Evolutionary conservation across 2,888 invertebrate genomes (phyloP), one percentile per base, ranked within the genome.

Genomic region (Aphidoletes aphidimyza): DNA sequence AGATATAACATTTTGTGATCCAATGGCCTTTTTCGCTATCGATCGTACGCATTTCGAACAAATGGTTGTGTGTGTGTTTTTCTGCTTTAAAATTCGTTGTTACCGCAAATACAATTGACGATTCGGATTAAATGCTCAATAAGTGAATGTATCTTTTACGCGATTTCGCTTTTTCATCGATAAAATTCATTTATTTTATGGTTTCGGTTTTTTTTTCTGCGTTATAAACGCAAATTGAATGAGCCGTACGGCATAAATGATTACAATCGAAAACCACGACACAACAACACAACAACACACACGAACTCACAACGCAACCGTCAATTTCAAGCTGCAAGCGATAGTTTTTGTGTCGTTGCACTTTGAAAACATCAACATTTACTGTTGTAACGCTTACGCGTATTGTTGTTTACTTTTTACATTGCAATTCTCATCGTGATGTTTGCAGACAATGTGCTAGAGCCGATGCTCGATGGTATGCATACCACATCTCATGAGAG

Each of bases 271-370:
- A n/a, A 69, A 69, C 69, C 69, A 69, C 30, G 69, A 69, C 69
- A 30, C 26, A n/a, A 54, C n/a, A n/a, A n/a, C n/a, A n/a, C n/a
- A n/a, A n/a, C n/a, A n/a, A n/a, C n/a, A n/a, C n/a, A n/a, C n/a
- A n/a, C n/a, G n/a, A n/a, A n/a, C n/a, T n/a, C n/a, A n/a, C n/a
- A n/a, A n/a, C 54, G 22, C n/a, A 22, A n/a, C 5, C 14, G 54
- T 8, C 14, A 47, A 19, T 2, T 19, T 19, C 8, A 19, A 47
- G 47, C 8, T 6, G 19, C 9, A 47, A 6, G 47, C 54, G 54
- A 54, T 54, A 54, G 54, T 54, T 69, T 69, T 69, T 34, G 69
- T 69, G 69, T 69, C 69, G 69, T 69, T 69, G 69, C 69, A 69
- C 69, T 69, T 69, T 30, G n/a, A 22, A 14, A 3, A 54, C 39